Conservation (phyloP, 2,113 vertebrate genomes). For the Apodemus sylvaticus region DNA sequence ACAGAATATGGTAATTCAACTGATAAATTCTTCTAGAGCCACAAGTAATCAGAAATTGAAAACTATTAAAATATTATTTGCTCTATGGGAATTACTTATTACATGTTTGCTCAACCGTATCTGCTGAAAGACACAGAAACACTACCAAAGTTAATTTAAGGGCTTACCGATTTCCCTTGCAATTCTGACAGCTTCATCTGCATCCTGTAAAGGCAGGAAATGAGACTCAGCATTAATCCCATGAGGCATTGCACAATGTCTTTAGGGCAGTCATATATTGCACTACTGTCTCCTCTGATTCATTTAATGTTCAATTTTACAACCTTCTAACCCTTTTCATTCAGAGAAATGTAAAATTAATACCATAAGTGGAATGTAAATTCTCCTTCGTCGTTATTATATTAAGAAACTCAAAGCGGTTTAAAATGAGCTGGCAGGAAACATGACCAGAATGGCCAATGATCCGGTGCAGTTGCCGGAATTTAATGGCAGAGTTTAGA, state of each 20-base stretch:
- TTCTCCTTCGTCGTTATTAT: slow-evolving; percentile 88
- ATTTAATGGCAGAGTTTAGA: slow-evolving; percentile 88
- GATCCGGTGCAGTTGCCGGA: slow-evolving; percentile 85
- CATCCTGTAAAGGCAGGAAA: slow-evolving; percentile 93
- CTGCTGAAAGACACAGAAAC: slow-evolving; percentile 87
- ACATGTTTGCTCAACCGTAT: slow-evolving; percentile 86
- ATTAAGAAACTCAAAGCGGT: slow-evolving; percentile 82
- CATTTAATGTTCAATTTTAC: slow-evolving; percentile 91
- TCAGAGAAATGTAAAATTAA: slow-evolving; percentile 91
- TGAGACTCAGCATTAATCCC: slow-evolving; percentile 89
- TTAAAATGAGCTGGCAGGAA: slow-evolving; percentile 86
- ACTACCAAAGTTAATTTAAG: slow-evolving; percentile 88
- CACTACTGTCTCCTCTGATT: slow-evolving; percentile 90
- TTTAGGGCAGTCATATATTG: slow-evolving; percentile 90
- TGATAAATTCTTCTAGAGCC: slow-evolving; percentile 78
- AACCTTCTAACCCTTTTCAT: slow-evolving; percentile 90
- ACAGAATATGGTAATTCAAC: slow-evolving; percentile 74
- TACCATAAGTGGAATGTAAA: slow-evolving; percentile 91
- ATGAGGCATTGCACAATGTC: slow-evolving; percentile 88
- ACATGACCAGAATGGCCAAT: slow-evolving; percentile 81
- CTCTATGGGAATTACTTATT: slow-evolving; percentile 85
- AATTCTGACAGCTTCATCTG: slow-evolving; percentile 97
- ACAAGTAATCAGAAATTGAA: slow-evolving; percentile 81
- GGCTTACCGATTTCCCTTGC: slow-evolving; percentile 96
- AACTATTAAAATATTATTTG: slow-evolving; percentile 86